phyloP scores from a whole-genome alignment of 2,113 vertebrate genomes.

The Todiramphus saurophagus region DNA sequence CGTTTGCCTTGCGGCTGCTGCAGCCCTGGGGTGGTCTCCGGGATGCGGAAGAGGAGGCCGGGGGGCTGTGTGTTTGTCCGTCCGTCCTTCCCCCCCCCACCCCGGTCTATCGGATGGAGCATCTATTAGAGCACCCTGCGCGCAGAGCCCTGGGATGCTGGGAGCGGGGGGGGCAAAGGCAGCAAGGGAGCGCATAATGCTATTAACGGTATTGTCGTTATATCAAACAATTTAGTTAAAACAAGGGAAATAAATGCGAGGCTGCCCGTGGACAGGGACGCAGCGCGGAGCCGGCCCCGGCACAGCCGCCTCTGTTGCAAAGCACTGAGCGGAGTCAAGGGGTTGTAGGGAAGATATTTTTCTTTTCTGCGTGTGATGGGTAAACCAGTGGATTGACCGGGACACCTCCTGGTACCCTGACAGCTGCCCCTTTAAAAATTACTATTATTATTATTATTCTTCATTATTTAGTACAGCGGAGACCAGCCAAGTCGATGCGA shows the following conservation, averaged over 20 bases:
- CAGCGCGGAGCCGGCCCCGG: neutral
- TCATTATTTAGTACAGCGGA: neutral
- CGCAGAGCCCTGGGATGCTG: neutral
- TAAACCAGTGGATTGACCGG: neutral
- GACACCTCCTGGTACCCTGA: neutral
- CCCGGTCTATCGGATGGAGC: neutral
- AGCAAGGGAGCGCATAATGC: neutral
- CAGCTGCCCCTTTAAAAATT: neutral
- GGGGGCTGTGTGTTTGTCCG: neutral
- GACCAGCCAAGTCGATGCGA: neutral
- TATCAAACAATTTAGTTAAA: neutral
- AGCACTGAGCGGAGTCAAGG: neutral
- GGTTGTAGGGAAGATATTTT: neutral
- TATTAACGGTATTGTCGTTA: neutral
- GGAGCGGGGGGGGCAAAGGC: neutral
- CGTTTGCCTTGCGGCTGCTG: neutral
- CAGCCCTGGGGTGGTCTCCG: neutral
- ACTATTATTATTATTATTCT: too few species aligned
- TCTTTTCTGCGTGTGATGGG: neutral
- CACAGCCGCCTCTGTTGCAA: neutral
- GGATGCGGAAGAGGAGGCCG: neutral
- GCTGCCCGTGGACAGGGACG: neutral
- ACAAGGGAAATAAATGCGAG: neutral
- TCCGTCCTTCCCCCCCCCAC: too few species aligned
- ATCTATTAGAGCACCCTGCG: neutral